A percentile compares a stretch with the other conserved stretches of the same genome.
Conservation (phyloP, 2,888 invertebrate species). For the Phrixothrix hirtus region DNA sequence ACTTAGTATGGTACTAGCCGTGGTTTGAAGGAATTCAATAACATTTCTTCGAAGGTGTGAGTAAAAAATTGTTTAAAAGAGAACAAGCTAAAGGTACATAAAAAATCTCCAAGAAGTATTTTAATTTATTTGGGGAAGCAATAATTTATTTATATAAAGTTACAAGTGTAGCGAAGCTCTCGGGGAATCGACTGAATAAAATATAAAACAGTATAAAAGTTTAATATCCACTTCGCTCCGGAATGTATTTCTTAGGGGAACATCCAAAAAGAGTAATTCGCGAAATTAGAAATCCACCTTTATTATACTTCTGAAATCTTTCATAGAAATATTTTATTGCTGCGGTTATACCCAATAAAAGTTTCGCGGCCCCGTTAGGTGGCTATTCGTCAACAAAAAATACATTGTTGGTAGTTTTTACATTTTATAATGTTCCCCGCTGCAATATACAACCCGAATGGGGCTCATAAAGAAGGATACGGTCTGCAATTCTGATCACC, state of each 20-base stretch:
- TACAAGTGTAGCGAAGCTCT: slow-evolving; percentile 39
- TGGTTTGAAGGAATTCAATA: slow-evolving; percentile 42
- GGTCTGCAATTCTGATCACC: slow-evolving; percentile 54
- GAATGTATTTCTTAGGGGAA: slow-evolving; percentile 37
- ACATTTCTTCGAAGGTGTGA: slow-evolving; percentile 33
- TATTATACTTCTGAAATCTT: slow-evolving; percentile 45
- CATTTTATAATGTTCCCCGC: slow-evolving; percentile 53
- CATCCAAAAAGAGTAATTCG: slow-evolving; percentile 42
- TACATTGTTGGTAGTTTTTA: slow-evolving; percentile 54
- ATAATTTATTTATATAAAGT: slow-evolving; percentile 46
- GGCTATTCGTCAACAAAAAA: slow-evolving; percentile 47
- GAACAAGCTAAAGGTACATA: slow-evolving; percentile 8
- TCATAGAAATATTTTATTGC: slow-evolving; percentile 51
- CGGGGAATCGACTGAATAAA: slow-evolving; percentile 41
- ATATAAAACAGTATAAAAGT: slow-evolving; percentile 47
- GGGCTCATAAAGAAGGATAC: slow-evolving; percentile 52
- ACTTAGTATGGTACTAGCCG: slow-evolving; percentile 39
- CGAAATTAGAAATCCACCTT: slow-evolving; percentile 46
- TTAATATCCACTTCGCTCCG: slow-evolving; percentile 43
- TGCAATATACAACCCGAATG: slow-evolving; percentile 53
- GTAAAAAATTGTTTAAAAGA: slow-evolving; percentile 7
- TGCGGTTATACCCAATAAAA: slow-evolving; percentile 49
- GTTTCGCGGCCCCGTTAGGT: slow-evolving; percentile 41
- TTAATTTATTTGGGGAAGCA: slow-evolving; percentile 43
- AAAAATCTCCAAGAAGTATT: slow-evolving; percentile 24